These are phyloP conservation scores for Apeltes quadracus DNA, from an alignment of 2,113 vertebrate genomes.

Conservation along the genomic window DNA sequence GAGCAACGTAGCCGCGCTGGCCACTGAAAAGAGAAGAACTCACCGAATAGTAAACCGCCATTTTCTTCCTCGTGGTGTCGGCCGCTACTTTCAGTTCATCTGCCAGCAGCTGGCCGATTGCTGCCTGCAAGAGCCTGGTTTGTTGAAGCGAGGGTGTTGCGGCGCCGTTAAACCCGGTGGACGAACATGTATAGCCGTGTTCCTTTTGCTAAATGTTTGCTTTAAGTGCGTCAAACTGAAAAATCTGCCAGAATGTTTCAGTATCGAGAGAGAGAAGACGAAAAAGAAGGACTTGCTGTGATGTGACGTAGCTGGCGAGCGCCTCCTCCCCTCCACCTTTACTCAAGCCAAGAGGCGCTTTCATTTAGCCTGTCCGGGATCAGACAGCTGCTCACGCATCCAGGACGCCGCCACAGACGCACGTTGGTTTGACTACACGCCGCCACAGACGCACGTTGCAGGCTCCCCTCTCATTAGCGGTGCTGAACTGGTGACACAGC, in stretches of 20 bases:
- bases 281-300: constrained; percentile 1
- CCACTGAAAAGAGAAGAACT: not conserved
- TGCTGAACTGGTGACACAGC: not conserved
- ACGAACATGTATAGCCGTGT: not conserved
- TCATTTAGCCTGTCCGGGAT: constrained; percentile 45
- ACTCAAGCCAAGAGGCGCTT: constrained; percentile 21
- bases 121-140: constrained; percentile 29
- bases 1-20: not conserved
- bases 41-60: not conserved
- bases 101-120: constrained; percentile 36
- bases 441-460: constrained; percentile 1
- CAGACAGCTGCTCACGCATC: constrained; percentile 46
- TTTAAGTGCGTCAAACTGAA: constrained; percentile 21
- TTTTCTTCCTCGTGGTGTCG: constrained; percentile 26
- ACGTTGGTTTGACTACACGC: not conserved
- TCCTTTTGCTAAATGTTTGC: constrained; percentile 18
- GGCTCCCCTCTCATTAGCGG: not conserved
- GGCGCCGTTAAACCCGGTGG: too few species aligned
- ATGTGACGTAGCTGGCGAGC: not conserved
- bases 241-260: constrained; percentile 5
- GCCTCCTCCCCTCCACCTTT: constrained; percentile 8
- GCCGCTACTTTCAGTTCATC: constrained; percentile 28
- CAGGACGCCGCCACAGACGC: constrained; percentile 1
- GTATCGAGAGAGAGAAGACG: not conserved
- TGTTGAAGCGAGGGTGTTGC: constrained; percentile 17